A percentile compares a stretch with the other conserved stretches of the same genome.
These are phyloP conservation scores for Vespertilio murinus DNA, from an alignment of 2,797 vertebrate species.

Conservation along the genomic window DNA sequence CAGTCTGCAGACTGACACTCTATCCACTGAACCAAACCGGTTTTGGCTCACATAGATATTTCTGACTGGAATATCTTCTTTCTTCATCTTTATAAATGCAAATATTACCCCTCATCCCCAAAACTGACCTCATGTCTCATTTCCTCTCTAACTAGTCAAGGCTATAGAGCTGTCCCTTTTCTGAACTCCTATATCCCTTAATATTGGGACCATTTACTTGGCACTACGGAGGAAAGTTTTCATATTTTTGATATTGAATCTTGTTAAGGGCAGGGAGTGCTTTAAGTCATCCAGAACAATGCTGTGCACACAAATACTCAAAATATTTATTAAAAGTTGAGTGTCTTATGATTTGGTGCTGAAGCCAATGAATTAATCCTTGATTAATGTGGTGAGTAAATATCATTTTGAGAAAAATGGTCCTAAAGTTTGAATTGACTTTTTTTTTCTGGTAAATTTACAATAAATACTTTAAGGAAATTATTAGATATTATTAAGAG, in stretches of 20 bases:
- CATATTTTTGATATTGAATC: not conserved
- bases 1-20: no score
- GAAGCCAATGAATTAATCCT: not conserved
- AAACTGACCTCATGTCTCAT: not conserved
- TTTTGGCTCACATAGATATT: not conserved
- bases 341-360: not conserved
- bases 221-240: not conserved
- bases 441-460: slow-evolving; percentile 40
- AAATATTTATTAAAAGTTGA: slow-evolving; percentile 38
- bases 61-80: not conserved
- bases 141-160: not conserved
- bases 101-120: not conserved
- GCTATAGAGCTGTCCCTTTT: not conserved
- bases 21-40: no score
- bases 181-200: not conserved
- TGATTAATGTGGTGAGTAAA: not conserved
- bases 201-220: not conserved
- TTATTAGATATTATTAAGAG: not conserved
- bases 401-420: slow-evolving; percentile 46
- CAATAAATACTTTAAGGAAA: slow-evolving; percentile 35
- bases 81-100: not conserved
- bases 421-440: not conserved
- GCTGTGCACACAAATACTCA: not conserved
- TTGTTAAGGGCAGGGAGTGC: not conserved
- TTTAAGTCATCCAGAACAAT: slow-evolving; percentile 32